Evolutionary conservation across 2,797 vertebrate genomes (phyloP).

Genomic region (Dendrocincla tyrannina): DNA sequence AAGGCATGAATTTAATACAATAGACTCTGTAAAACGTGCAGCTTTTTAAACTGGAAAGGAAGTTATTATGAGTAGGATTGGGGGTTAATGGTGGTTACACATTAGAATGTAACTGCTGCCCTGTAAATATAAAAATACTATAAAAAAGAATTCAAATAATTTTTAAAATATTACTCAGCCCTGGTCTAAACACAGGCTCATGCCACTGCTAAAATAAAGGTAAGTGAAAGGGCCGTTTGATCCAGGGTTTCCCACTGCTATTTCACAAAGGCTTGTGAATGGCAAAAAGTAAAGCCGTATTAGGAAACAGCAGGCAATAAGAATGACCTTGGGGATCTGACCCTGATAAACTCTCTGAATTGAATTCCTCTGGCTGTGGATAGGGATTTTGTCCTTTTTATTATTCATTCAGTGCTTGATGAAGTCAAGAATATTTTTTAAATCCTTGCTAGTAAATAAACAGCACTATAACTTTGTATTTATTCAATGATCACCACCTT

Average conservation of each 20-base stretch:
- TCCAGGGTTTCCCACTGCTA: not conserved
- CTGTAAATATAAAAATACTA: not conserved
- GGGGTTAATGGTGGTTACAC: not conserved
- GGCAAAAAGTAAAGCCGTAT: not conserved
- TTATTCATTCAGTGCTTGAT: not conserved
- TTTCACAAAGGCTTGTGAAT: not conserved
- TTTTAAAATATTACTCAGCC: not conserved
- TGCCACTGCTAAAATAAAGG: not conserved
- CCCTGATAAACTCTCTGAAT: not conserved
- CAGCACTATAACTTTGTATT: not conserved
- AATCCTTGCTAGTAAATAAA: not conserved
- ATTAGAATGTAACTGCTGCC: not conserved
- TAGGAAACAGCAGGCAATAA: not conserved
- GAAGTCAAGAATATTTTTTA: not conserved
- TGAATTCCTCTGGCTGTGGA: not conserved
- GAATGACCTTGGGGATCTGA: not conserved
- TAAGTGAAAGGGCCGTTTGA: not conserved
- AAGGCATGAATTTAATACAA: not conserved
- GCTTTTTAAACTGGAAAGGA: not conserved
- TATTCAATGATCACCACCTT: not conserved
- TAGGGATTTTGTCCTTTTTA: not conserved
- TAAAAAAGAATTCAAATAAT: not conserved
- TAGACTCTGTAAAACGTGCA: not conserved
- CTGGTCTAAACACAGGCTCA: not conserved
- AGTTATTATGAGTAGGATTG: not conserved